phyloP scores from a whole-genome alignment of 2,113 vertebrate genomes.

The Osmerus eperlanus region DNA sequence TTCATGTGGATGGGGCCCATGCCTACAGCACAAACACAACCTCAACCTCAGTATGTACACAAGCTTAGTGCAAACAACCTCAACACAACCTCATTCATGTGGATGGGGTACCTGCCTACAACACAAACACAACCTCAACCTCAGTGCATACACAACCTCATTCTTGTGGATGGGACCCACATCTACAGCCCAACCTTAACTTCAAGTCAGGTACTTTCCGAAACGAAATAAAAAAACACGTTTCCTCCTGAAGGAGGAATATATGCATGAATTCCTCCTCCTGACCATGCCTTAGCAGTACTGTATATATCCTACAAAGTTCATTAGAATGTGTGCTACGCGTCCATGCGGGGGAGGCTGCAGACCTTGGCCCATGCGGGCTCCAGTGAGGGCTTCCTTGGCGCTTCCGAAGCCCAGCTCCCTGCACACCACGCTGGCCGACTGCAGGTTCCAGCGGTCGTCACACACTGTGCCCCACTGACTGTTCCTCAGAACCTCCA shows the following conservation, averaged over 20 bases:
- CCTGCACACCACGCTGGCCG: slow-evolving; percentile 92
- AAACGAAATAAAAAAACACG: no score
- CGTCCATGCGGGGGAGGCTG: no score
- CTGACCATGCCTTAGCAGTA: no score
- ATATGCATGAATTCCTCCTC: no score
- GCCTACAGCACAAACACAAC: slow-evolving; percentile 65
- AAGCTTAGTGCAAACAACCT: not conserved
- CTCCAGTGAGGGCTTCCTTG: slow-evolving; percentile 87
- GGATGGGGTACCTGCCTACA: not conserved
- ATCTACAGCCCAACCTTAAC: slow-evolving; percentile 61
- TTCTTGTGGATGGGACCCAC: slow-evolving; percentile 91
- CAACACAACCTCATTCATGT: slow-evolving; percentile 87
- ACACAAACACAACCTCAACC: slow-evolving; percentile 44
- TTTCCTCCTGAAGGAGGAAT: no score
- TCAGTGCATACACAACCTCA: slow-evolving; percentile 58
- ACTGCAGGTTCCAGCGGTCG: slow-evolving; percentile 87
- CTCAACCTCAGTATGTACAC: not conserved
- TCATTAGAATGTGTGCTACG: not conserved
- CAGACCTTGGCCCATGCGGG: slow-evolving; percentile 93
- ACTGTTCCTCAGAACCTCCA: slow-evolving; percentile 85
- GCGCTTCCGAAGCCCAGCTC: slow-evolving; percentile 94
- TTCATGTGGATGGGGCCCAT: slow-evolving; percentile 91
- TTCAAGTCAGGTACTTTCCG: no score
- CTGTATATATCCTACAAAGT: not conserved
- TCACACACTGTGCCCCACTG: slow-evolving; percentile 95